These are phyloP conservation scores for Psittacula cyanocephala DNA, from an alignment of 2,113 vertebrate species.

Conservation along the genomic window DNA sequence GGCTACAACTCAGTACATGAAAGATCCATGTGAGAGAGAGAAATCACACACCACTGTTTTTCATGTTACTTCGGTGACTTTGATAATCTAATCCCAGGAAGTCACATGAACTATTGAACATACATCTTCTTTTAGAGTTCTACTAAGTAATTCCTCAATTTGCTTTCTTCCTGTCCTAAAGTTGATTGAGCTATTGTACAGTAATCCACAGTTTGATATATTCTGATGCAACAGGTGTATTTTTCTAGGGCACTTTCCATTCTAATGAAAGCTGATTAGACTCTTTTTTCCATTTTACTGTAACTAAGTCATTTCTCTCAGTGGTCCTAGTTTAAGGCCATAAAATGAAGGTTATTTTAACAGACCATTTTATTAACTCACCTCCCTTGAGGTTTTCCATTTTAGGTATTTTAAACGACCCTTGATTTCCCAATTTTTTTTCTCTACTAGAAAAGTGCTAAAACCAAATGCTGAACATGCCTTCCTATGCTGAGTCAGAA, in stretches of 20 bases:
- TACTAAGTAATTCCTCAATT: neutral
- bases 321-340: neutral
- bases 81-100: neutral
- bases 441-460: neutral
- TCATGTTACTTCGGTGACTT: neutral
- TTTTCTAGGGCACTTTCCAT: neutral
- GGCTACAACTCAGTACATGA: neutral
- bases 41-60: neutral
- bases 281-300: neutral
- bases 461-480: neutral
- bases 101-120: neutral
- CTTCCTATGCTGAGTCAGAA: neutral
- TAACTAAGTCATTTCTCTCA: neutral
- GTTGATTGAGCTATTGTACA: slow-evolving; percentile 6
- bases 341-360: slow-evolving; percentile 18
- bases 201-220: slow-evolving; percentile 4
- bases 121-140: neutral
- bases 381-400: neutral
- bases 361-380: slow-evolving; percentile 6
- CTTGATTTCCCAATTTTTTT: neutral
- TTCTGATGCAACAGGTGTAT: slow-evolving; percentile 1
- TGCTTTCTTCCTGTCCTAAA: neutral
- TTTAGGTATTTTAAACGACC: neutral
- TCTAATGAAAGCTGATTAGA: slow-evolving; percentile 1
- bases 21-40: neutral